Conservation (phyloP, 2,113 vertebrate genomes). For the Ranitomeya imitator region DNA sequence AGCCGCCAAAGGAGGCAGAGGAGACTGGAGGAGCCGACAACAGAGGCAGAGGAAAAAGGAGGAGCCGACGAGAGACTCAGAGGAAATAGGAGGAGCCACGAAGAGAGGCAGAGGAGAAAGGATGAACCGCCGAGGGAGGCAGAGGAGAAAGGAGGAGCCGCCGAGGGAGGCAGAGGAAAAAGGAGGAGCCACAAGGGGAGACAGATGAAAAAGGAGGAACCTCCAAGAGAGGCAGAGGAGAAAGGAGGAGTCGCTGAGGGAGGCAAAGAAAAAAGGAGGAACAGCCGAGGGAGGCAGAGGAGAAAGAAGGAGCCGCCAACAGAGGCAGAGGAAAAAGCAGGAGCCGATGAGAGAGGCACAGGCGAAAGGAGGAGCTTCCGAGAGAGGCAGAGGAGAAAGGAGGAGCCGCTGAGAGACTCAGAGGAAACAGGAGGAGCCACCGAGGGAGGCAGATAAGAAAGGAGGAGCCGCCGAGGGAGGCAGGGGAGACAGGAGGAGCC, state of each 20-base stretch:
- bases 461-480: background rate
- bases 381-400: background rate
- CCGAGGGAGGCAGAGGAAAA: background rate
- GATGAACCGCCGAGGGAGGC: too few species aligned
- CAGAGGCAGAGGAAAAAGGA: constrained; percentile 59
- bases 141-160: too few species aligned
- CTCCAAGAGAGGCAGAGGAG: background rate
- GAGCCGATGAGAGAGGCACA: background rate
- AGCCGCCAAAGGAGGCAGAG: background rate
- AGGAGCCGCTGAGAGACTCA: background rate
- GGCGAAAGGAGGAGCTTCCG: background rate
- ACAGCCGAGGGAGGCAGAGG: background rate
- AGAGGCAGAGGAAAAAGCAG: background rate
- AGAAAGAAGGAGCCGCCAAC: background rate
- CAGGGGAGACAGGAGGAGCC: too few species aligned
- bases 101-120: background rate
- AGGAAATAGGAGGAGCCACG: background rate
- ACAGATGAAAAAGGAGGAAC: too few species aligned
- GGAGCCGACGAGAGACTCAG: too few species aligned
- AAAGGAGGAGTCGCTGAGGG: background rate
- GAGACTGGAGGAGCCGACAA: too few species aligned
- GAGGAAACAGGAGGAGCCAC: background rate
- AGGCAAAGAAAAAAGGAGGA: background rate
- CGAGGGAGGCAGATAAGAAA: constrained; percentile 28
- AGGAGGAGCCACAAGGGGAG: background rate